Conservation (phyloP, 2,888 invertebrate genomes). For the Ichneumoninae sp. region DNA sequence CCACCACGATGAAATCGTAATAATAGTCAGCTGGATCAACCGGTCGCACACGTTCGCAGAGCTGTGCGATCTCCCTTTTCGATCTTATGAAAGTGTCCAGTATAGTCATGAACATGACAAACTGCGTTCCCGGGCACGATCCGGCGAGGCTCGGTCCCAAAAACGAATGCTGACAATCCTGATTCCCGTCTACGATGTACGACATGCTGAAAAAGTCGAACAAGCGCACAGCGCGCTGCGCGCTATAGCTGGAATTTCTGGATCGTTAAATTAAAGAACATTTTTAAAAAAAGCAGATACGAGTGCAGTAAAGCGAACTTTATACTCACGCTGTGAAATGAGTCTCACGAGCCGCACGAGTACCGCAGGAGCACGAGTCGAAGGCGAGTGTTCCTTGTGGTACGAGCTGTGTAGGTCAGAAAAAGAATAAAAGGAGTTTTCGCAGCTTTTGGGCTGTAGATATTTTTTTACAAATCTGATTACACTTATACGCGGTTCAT, state of each 20-base stretch:
- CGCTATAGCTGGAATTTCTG: not conserved
- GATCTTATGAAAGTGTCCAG: constrained; percentile 87
- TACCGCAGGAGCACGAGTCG: not conserved
- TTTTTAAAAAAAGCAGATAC: no score
- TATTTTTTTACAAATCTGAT: no score
- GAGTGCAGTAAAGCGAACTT: no score
- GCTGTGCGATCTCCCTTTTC: constrained; percentile 79
- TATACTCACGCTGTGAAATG: no score
- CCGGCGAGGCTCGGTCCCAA: constrained; percentile 87
- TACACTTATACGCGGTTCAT: no score
- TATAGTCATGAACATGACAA: constrained; percentile 88
- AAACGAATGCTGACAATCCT: constrained; percentile 86
- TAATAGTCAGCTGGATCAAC: constrained; percentile 84
- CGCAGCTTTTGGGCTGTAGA: no score
- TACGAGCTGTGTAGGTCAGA: no score
- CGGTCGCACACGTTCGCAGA: constrained; percentile 87
- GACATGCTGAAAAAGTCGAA: constrained; percentile 75
- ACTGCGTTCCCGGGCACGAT: constrained; percentile 87
- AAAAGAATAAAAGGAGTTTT: no score
- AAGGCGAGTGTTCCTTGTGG: no score
- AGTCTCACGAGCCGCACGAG: no score
- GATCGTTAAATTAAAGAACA: not conserved
- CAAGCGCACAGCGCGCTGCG: not conserved
- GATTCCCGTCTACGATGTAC: constrained; percentile 71
- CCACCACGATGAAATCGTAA: constrained; percentile 89